Percentiles rank a stretch among this genome's conserved stretches.
Evolutionary conservation across 2,888 invertebrate genomes (phyloP).

Genomic region (Mesorhabditis belari): DNA sequence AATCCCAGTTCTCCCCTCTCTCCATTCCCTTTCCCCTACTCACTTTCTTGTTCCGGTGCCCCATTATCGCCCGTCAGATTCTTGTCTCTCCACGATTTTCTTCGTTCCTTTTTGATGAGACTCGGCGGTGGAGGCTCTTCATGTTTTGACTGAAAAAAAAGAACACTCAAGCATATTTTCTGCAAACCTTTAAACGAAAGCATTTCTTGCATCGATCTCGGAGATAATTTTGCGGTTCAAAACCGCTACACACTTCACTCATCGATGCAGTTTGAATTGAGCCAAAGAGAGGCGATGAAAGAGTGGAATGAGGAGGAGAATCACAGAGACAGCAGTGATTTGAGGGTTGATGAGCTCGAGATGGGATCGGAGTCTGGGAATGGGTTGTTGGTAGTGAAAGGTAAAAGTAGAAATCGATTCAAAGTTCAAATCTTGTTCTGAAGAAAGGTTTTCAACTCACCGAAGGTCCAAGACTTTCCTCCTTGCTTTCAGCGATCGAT

Average conservation of each 20-base stretch:
- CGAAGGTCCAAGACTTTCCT: no score
- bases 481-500: no score
- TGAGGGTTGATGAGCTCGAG: no score
- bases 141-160: slow-evolving; percentile 25
- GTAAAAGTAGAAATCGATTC: no score
- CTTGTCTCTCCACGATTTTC: slow-evolving; percentile 24
- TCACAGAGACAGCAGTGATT: background rate
- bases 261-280: slow-evolving; percentile 6
- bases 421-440: no score
- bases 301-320: background rate
- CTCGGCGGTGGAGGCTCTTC: slow-evolving; percentile 11
- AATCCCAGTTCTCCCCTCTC: no score
- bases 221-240: slow-evolving; percentile 56
- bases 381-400: no score
- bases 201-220: slow-evolving; percentile 55
- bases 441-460: no score
- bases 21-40: no score
- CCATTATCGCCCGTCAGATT: slow-evolving; percentile 28
- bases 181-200: slow-evolving; percentile 32
- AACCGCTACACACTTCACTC: slow-evolving; percentile 47
- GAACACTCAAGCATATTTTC: slow-evolving; percentile 1
- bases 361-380: no score
- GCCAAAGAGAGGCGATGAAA: background rate
- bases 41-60: slow-evolving; percentile 28
- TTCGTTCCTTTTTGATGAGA: slow-evolving; percentile 22